Evolutionary conservation across 2,113 vertebrate genomes (phyloP).

Genomic region (Cephalophus harveyi): DNA sequence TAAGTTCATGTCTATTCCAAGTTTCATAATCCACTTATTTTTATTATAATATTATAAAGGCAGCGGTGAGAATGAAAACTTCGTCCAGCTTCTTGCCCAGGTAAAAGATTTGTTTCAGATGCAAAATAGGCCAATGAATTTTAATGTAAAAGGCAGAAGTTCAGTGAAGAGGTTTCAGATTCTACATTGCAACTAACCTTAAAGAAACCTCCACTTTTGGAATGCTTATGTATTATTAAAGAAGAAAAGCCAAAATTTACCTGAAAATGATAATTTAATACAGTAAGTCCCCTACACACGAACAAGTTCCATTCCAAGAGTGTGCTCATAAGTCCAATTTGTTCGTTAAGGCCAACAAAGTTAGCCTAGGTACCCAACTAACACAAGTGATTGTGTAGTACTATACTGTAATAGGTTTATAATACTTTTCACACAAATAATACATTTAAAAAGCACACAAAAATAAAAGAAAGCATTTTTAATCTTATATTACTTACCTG

Average conservation of each 20-base stretch:
- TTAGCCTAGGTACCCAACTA: not conserved
- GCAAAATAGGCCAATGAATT: not conserved
- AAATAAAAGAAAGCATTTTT: not conserved
- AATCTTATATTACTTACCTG: not conserved
- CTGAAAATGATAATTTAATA: not conserved
- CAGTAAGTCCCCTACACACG: not conserved
- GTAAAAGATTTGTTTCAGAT: not conserved
- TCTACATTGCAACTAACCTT: not conserved
- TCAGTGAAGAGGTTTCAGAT: not conserved
- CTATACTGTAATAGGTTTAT: not conserved
- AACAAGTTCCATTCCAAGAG: not conserved
- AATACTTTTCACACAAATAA: not conserved
- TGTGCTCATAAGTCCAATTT: not conserved
- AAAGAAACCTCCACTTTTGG: not conserved
- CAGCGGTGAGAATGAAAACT: not conserved
- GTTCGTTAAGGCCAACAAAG: not conserved
- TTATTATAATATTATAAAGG: not conserved
- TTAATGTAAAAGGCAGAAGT: not conserved
- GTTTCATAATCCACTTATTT: not conserved
- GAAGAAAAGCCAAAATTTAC: not conserved
- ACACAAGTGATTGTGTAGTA: not conserved
- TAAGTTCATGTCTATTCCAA: not conserved
- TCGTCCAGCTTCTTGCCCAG: not conserved
- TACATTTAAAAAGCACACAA: not conserved
- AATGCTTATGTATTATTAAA: not conserved